phyloP scores from a whole-genome alignment of 2,888 invertebrate species.

The Hydraecia micacea region DNA sequence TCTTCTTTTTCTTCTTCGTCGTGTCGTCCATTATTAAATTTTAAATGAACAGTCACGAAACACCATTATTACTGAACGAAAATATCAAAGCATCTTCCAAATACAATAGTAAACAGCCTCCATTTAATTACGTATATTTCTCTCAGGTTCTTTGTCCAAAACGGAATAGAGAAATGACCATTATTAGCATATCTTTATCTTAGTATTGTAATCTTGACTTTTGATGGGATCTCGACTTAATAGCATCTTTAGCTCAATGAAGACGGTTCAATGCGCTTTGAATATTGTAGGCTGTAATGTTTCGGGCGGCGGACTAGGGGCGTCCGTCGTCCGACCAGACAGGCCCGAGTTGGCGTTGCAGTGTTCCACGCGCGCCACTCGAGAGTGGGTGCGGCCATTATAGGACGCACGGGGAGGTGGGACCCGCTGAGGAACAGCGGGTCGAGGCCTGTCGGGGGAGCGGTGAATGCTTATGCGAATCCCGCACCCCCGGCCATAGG shows the following conservation, averaged over 20 bases:
- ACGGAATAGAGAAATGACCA: conserved; percentile 49
- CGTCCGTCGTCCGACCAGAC: too few relatives aligned
- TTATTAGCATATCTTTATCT: conserved; percentile 63
- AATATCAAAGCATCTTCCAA: background rate
- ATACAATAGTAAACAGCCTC: conserved; percentile 8
- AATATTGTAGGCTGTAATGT: conserved; percentile 34
- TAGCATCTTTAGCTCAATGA: conserved; percentile 35
- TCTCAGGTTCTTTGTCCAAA: conserved; percentile 52
- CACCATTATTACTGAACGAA: background rate
- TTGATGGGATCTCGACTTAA: conserved; percentile 45
- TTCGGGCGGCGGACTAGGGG: too few relatives aligned
- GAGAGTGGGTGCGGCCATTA: too few relatives aligned
- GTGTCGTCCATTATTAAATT: background rate
- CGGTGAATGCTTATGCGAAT: too few relatives aligned
- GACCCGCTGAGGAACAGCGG: too few relatives aligned
- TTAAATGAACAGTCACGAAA: background rate
- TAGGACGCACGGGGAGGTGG: too few relatives aligned
- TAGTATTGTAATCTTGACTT: conserved; percentile 55
- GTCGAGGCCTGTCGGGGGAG: too few relatives aligned
- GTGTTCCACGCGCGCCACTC: too few relatives aligned
- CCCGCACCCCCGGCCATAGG: too few relatives aligned
- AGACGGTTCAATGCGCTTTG: conserved; percentile 35
- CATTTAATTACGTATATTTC: conserved; percentile 30
- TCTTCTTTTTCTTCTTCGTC: background rate
- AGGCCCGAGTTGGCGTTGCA: too few relatives aligned